phyloP scores from a whole-genome alignment of 53 echinoderm and acorn worm genomes.

The Glandiceps talaboti region DNA sequence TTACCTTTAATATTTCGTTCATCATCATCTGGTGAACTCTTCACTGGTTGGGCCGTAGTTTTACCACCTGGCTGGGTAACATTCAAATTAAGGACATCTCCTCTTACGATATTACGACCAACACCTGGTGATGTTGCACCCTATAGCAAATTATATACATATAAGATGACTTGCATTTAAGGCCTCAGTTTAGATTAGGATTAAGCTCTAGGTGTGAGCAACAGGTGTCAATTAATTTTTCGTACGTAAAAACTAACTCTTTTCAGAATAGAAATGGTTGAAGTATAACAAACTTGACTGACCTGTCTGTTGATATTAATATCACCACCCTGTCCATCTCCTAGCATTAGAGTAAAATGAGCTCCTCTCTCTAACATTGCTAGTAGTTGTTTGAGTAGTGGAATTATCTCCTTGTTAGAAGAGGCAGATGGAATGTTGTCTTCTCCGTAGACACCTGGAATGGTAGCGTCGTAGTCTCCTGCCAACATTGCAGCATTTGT shows the following conservation, averaged over 20 bases:
- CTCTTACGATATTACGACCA: neutral
- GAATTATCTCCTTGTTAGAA: slow-evolving; percentile 84
- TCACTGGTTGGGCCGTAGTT: neutral
- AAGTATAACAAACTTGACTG: neutral
- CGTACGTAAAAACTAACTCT: no score
- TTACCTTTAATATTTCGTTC: neutral
- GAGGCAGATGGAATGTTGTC: slow-evolving; percentile 59
- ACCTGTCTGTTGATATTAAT: slow-evolving; percentile 2
- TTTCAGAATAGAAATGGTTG: no score
- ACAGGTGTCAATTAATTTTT: no score
- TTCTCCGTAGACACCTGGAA: slow-evolving; percentile 79
- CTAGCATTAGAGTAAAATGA: slow-evolving; percentile 67
- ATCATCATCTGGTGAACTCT: neutral
- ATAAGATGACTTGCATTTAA: no score
- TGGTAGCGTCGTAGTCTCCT: slow-evolving; percentile 87
- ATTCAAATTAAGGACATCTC: neutral
- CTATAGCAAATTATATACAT: no score
- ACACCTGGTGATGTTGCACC: neutral
- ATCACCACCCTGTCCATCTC: slow-evolving; percentile 26
- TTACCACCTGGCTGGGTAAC: neutral
- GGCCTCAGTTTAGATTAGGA: no score
- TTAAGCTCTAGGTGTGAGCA: no score
- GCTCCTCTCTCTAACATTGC: slow-evolving; percentile 91
- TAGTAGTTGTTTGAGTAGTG: slow-evolving; percentile 72
- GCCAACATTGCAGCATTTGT: slow-evolving; percentile 66